Evolutionary conservation across 2,113 vertebrate genomes (phyloP).

Genomic region (Eptesicus fuscus): DNA sequence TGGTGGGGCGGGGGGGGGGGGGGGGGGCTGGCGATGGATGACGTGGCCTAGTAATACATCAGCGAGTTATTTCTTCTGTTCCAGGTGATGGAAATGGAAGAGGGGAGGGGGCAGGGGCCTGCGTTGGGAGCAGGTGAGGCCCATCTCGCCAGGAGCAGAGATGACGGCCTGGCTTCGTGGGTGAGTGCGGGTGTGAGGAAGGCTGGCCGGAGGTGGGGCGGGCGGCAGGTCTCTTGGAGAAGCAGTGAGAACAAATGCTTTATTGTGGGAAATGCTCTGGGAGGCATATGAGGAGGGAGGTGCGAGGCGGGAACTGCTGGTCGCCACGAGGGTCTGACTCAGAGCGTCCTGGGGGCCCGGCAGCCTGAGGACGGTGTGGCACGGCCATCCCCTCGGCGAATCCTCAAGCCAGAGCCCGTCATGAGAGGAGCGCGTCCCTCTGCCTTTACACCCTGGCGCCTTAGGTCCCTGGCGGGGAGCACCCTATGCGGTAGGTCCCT

Average conservation of each 20-base stretch:
- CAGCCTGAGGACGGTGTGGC: neutral
- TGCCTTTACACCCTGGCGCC: fast-evolving
- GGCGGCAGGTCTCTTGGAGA: neutral
- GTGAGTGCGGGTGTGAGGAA: fast-evolving
- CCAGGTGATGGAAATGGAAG: neutral
- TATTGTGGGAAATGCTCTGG: neutral
- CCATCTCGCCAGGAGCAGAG: neutral
- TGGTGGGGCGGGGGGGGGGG: fast-evolving
- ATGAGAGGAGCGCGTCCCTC: neutral
- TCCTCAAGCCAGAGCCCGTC: neutral
- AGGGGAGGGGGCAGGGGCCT: neutral
- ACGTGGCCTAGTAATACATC: too few relatives aligned
- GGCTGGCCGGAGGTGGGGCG: neutral
- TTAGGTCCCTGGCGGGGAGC: too few relatives aligned
- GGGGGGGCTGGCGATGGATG: fast-evolving
- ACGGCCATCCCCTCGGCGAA: neutral
- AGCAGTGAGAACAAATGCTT: neutral
- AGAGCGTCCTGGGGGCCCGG: neutral
- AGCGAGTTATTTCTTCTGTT: neutral
- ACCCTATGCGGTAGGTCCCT: neutral
- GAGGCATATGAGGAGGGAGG: neutral
- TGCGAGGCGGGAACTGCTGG: fast-evolving
- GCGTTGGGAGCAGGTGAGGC: neutral
- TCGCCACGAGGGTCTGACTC: neutral
- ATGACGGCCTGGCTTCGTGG: neutral